Evolutionary conservation across 2,113 vertebrate species (phyloP).

Genomic region (Lycocorax pyrrhopterus): DNA sequence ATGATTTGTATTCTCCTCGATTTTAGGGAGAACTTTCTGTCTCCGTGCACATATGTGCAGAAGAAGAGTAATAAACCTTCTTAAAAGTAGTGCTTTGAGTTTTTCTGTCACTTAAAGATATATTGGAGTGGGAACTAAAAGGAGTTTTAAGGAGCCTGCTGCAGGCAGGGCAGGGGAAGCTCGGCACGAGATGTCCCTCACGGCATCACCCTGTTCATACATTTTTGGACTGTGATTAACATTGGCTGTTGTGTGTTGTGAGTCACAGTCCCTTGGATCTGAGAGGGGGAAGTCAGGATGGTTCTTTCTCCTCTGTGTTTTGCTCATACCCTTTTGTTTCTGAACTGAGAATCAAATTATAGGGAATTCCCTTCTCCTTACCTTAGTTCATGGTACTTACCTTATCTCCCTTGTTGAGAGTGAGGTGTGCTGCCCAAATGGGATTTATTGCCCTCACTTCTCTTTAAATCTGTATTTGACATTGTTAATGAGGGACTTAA

Average conservation of each 20-base stretch:
- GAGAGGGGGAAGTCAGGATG: neutral
- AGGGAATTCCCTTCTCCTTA: neutral
- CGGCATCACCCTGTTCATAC: neutral
- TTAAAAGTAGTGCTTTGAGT: neutral
- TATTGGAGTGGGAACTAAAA: neutral
- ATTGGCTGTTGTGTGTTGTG: neutral
- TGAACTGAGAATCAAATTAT: neutral
- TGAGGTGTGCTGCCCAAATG: neutral
- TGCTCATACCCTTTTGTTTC: neutral
- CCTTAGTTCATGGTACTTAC: neutral
- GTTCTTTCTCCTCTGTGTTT: neutral
- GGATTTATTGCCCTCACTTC: neutral
- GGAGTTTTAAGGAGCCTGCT: neutral
- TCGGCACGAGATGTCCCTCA: neutral
- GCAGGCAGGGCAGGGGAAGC: neutral
- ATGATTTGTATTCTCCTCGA: slow-evolving; percentile 52
- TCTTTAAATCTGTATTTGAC: neutral
- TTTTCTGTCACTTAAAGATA: neutral
- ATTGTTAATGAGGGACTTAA: neutral
- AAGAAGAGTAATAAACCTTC: neutral
- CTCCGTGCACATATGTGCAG: neutral
- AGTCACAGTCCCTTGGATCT: neutral
- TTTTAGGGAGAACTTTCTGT: slow-evolving; percentile 6
- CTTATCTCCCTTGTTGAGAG: neutral
- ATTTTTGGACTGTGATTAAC: neutral